Evolutionary conservation across 2,888 invertebrate genomes (phyloP).

Genomic region (Strigamia crassipes): DNA sequence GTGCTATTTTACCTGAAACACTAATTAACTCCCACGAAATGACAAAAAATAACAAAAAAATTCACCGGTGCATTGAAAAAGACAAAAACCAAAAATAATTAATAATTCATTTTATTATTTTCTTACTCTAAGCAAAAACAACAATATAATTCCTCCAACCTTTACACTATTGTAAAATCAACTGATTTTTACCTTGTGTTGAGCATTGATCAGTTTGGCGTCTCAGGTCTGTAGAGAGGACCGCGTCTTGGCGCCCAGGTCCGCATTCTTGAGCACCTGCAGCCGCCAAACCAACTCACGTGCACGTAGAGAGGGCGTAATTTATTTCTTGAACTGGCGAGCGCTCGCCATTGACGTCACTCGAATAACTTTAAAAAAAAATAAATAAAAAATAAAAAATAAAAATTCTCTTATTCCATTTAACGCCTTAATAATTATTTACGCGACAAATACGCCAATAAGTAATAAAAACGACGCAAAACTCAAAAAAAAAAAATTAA

Average conservation of each 20-base stretch:
- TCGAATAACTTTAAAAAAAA: neutral
- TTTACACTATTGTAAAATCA: neutral
- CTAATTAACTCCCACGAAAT: too few species aligned
- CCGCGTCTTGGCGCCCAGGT: slow-evolving; percentile 18
- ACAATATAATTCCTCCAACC: too few species aligned
- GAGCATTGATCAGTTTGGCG: slow-evolving; percentile 13
- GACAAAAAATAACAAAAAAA: too few species aligned
- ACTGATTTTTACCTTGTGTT: neutral
- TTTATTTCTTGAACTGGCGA: neutral
- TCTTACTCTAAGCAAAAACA: too few species aligned
- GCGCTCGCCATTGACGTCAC: neutral
- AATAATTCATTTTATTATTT: too few species aligned
- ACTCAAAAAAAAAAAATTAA: too few species aligned
- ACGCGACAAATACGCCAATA: neutral
- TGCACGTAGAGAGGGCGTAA: slow-evolving; percentile 27
- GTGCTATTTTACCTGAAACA: too few species aligned
- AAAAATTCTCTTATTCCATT: neutral
- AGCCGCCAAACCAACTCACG: slow-evolving; percentile 30
- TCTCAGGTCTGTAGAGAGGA: slow-evolving; percentile 12
- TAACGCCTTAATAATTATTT: neutral
- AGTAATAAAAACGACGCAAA: too few species aligned
- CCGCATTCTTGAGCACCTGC: slow-evolving; percentile 27
- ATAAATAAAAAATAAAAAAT: neutral
- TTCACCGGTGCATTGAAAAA: too few species aligned
- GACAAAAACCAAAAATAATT: too few species aligned